Base-by-base conservation (phyloP, 2,113 vertebrate genomes). In the Passer domesticus region DNA sequence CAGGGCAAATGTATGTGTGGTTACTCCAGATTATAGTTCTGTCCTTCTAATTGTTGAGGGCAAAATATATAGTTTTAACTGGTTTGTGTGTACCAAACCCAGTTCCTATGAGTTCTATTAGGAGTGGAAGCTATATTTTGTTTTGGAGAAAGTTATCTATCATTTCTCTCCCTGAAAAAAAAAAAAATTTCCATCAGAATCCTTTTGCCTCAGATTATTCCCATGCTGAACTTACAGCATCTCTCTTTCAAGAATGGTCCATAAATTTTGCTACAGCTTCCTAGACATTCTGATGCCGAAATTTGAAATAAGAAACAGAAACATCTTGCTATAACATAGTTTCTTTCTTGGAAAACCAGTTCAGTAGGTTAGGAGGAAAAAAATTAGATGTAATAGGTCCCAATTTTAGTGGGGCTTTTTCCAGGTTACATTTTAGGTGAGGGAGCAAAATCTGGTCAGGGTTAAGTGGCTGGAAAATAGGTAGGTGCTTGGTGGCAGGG, bases 21-120 rank as follows among this genome's bases (percentile, higher is more conserved):
- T 94, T 94, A 63, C 72, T 92, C n/a, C n/a, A 83, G 88, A 97
- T 95, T 95, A 94, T 66, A 95, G 70, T 43, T 94, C 66, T 91
- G 56, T 67, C 9, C 27, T 89, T 43, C 90, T 96, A 97, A 96
- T 70, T 87, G 47, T 84, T 92, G 70, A 90, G 69, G 77, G 72
- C 16, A 77, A 92, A 94, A 90, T 76, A 76, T 63, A 87, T 73
- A 78, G 55, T 77, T 95, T 78, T 79, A 69, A 58, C 82, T 86
- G 43, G 62, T 73, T 90, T 82, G 15, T 60, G 58, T 37, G 72
- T 77, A 85, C 77, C 64, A 92, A 93, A 58, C 39, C 43, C 19
- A 43, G 37, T 68, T 80, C 47, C 58, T 87, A 7, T 73, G 44
- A 78, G 72, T 94, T 92, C 70, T 94, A 94, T 83, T 91, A 94